Evolutionary conservation across 2,113 vertebrate species (phyloP), one percentile per base, ranked within the genome.

Genomic region (Nycticorax nycticorax): DNA sequence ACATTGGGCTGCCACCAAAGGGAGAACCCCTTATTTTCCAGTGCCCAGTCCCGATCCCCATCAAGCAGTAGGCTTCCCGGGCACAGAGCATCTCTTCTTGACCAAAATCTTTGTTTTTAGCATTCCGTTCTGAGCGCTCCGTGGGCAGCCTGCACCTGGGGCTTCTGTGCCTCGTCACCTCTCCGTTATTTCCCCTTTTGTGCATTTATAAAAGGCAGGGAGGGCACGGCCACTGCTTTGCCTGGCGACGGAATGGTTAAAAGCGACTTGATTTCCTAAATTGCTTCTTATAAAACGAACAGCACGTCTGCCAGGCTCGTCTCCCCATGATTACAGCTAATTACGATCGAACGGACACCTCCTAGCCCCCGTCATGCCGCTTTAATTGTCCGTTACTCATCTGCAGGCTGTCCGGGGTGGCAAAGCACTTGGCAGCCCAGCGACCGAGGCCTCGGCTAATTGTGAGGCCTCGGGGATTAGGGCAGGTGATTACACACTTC

Each of bases 351-450:
- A 97, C 98, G 98, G 98, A 98, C 98, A 98, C 98, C 98, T 98
- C 98, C 98, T 98, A 96, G 98, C 98, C 98, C 97, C 98, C 98
- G 98, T 98, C 98, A 98, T 96, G 97, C 98, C 98, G 97, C 98
- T 99, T 98, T 99, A 99, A 99, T 99, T 99, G 99, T 98, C 98
- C 98, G 98, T 99, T 99, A 98, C 98, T 99, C 99, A 99, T 99
- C 98, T 97, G 98, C 97, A 96, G 98, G 98, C 98, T 96, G 97
- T 97, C 97, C 96, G 88, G 97, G 97, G 98, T 97, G 98, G 98
- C 97, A 95, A 96, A 91, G 98, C 97, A 97, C 98, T 98, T 98
- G 97, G 97, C 98, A 98, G 97, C 97, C 98, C 97, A 75, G 98
- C 96, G 94, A 96, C 96, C 96, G 97, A 97, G 98, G 98, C 98